These are phyloP conservation scores for Psettodes erumei DNA, from an alignment of 2,113 vertebrate genomes.

Conservation along the genomic window DNA sequence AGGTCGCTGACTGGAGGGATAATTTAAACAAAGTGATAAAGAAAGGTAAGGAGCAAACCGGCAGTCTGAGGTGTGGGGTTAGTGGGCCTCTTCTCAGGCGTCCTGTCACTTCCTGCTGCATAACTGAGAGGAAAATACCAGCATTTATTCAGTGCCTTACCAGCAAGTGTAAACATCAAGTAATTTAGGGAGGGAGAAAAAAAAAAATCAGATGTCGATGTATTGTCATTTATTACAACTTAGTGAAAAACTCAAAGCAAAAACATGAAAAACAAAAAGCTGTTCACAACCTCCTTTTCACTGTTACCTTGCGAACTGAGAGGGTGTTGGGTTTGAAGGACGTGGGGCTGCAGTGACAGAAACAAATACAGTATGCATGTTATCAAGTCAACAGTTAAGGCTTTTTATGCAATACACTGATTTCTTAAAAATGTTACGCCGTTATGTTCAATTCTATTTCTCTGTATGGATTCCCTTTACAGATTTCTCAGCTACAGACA, in stretches of 20 bases:
- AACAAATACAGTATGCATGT: background rate
- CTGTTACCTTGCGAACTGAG: constrained; percentile 61
- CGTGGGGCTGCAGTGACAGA: constrained; percentile 46
- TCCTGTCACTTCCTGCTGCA: constrained; percentile 27
- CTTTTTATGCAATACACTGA: background rate
- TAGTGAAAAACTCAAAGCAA: background rate
- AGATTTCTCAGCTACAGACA: no score
- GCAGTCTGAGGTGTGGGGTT: constrained; percentile 51
- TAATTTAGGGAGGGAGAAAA: background rate
- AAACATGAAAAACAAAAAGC: background rate
- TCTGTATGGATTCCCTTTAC: background rate
- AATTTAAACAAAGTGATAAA: background rate
- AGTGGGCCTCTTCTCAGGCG: constrained; percentile 32
- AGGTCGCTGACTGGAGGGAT: background rate
- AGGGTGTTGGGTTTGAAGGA: constrained; percentile 55
- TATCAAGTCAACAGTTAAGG: background rate
- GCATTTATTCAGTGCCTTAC: background rate
- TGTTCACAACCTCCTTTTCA: background rate
- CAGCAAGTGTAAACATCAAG: background rate
- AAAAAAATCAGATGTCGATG: background rate
- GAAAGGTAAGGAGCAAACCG: constrained; percentile 37
- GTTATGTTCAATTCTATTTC: background rate
- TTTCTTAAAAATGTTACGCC: background rate
- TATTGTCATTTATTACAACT: background rate
- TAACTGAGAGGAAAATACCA: constrained; percentile 39